Evolutionary conservation across 2,888 invertebrate species (phyloP).

Genomic region (Acleris cristana): DNA sequence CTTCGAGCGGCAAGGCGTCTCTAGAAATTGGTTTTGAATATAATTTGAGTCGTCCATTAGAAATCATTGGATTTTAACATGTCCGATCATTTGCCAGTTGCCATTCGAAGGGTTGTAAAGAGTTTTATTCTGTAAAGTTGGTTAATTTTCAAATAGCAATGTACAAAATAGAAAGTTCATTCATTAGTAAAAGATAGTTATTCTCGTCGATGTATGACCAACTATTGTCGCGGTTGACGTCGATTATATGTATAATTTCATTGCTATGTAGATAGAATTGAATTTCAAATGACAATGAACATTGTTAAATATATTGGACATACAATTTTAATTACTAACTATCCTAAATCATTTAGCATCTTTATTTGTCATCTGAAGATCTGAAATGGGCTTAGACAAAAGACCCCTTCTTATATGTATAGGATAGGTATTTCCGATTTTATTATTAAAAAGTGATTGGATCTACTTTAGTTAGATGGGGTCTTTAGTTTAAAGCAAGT

Average conservation of each 20-base stretch:
- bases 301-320: not conserved
- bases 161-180: not conserved
- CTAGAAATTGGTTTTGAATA: too few species aligned
- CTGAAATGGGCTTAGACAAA: not conserved
- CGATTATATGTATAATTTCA: not conserved
- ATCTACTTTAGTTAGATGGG: too few species aligned
- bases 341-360: too few species aligned
- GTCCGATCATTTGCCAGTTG: too few species aligned
- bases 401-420: too few species aligned
- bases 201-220: slow-evolving; percentile 1
- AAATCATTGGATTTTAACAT: too few species aligned
- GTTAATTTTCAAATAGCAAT: slow-evolving; percentile 4
- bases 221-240: not conserved
- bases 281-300: not conserved
- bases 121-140: not conserved
- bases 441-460: too few species aligned
- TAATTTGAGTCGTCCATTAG: too few species aligned
- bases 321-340: not conserved
- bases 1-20: too few species aligned
- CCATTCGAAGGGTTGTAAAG: not conserved
- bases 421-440: too few species aligned
- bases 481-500: too few species aligned
- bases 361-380: too few species aligned
- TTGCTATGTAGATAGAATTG: slow-evolving; percentile 4
- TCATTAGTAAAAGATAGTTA: not conserved